phyloP scores from a whole-genome alignment of 2,113 vertebrate genomes.

The Syngnathus floridae region DNA sequence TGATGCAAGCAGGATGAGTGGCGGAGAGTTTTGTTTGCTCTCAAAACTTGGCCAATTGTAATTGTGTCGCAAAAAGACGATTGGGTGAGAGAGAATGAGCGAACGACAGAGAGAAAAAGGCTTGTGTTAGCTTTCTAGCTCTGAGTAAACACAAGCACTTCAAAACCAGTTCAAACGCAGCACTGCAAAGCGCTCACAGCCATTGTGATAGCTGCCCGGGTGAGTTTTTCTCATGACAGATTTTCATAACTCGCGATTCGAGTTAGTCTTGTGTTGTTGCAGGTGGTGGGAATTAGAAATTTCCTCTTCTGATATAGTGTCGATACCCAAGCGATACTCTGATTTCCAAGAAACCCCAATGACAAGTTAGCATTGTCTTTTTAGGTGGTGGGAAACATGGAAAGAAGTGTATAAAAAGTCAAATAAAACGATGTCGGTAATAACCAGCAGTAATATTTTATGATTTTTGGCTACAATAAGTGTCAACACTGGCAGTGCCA shows the following conservation, averaged over 20 bases:
- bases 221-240: background rate
- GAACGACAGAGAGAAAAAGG: conserved; percentile 26
- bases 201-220: conserved; percentile 15
- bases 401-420: background rate
- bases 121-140: conserved; percentile 55
- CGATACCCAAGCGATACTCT: background rate
- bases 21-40: conserved; percentile 64
- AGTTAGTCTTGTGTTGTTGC: background rate
- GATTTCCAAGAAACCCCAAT: background rate
- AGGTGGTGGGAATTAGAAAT: background rate
- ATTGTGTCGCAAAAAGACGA: conserved; percentile 44
- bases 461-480: too few relatives aligned
- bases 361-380: background rate
- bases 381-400: background rate
- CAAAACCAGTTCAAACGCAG: conserved; percentile 11
- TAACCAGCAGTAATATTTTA: too few relatives aligned
- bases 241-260: background rate
- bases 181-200: conserved; percentile 10
- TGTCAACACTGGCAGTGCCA: too few relatives aligned
- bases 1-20: conserved; percentile 74
- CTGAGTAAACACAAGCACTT: conserved; percentile 57
- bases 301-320: background rate
- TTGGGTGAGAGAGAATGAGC: background rate
- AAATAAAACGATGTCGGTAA: too few relatives aligned
- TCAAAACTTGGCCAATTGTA: conserved; percentile 55